Percentiles rank a stretch among this genome's conserved stretches.
Conservation (phyloP, 1,140 invertebrate genomes). For the Tachypleus tridentatus region DNA sequence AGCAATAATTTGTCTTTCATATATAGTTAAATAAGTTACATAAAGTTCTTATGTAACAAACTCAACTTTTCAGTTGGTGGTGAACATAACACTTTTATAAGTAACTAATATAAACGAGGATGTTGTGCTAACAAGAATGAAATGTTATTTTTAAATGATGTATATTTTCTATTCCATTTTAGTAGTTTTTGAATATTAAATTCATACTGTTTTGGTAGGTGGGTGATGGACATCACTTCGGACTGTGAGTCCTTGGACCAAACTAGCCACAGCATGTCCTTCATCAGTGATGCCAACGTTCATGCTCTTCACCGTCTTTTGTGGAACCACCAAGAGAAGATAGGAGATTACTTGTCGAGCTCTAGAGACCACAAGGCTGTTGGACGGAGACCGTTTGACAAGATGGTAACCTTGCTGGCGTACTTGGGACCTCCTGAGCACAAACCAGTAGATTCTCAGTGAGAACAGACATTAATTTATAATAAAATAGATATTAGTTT, state of each 20-base stretch:
- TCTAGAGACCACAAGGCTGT: conserved; percentile 85
- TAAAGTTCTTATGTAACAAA: no score
- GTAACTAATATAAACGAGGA: no score
- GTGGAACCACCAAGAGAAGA: conserved; percentile 93
- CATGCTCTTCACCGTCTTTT: conserved; percentile 81
- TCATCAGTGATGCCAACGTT: conserved; percentile 94
- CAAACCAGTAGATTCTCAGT: conserved; percentile 83
- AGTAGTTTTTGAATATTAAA: neutral
- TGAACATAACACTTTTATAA: no score
- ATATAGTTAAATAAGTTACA: no score
- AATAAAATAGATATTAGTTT: no score
- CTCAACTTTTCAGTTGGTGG: no score
- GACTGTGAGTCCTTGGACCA: conserved; percentile 77
- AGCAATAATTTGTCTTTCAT: no score
- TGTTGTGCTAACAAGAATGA: no score
- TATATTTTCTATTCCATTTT: no score
- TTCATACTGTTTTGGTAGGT: conserved; percentile 39
- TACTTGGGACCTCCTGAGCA: conserved; percentile 95
- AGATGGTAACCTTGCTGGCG: conserved; percentile 92
- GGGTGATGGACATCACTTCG: conserved; percentile 84
- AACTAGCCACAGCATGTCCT: conserved; percentile 77
- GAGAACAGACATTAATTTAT: neutral
- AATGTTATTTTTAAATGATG: no score
- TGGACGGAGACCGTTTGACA: conserved; percentile 88
- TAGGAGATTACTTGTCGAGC: conserved; percentile 93